Evolutionary conservation across 2,113 vertebrate genomes (phyloP).

Genomic region (Coreoperca whiteheadi): DNA sequence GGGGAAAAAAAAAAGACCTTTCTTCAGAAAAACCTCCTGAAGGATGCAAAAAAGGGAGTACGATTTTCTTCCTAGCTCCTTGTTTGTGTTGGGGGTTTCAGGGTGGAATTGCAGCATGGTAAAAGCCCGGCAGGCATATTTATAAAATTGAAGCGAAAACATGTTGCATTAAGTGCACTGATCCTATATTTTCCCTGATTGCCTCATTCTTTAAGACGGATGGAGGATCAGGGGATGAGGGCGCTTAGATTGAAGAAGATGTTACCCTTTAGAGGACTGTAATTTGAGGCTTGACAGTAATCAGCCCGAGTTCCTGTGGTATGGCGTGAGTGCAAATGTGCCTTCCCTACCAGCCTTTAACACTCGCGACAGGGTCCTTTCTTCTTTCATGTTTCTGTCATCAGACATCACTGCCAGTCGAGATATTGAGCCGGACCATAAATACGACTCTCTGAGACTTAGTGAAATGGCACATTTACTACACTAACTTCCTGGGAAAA

Average conservation of each 20-base stretch:
- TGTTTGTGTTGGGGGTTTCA: slow-evolving; percentile 64
- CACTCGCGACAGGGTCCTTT: slow-evolving; percentile 63
- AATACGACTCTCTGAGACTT: slow-evolving; percentile 60
- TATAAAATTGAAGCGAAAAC: slow-evolving; percentile 54
- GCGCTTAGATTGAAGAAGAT: slow-evolving; percentile 72
- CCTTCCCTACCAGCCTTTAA: slow-evolving; percentile 68
- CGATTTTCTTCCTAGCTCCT: slow-evolving; percentile 27
- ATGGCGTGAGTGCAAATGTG: slow-evolving; percentile 74
- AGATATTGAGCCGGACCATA: slow-evolving; percentile 55
- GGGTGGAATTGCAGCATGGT: slow-evolving; percentile 53
- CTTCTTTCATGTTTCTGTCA: slow-evolving; percentile 67
- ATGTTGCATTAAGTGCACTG: slow-evolving; percentile 69
- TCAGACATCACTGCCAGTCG: slow-evolving; percentile 61
- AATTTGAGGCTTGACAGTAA: slow-evolving; percentile 82
- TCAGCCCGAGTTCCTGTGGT: slow-evolving; percentile 78
- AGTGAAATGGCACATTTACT: slow-evolving; percentile 57
- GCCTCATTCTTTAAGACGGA: slow-evolving; percentile 67
- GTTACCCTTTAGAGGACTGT: slow-evolving; percentile 78
- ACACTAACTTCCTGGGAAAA: slow-evolving; percentile 53
- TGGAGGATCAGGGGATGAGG: slow-evolving; percentile 49
- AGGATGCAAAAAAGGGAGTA: slow-evolving; percentile 21
- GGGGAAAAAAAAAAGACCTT: too few species aligned
- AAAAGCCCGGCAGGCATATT: slow-evolving; percentile 58
- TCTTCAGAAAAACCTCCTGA: too few species aligned
- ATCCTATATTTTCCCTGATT: slow-evolving; percentile 76